A percentile compares a stretch with the other conserved stretches of the same genome.
Evolutionary conservation across 2,888 invertebrate genomes (phyloP).

Genomic region (Oxycera nigricornis): DNA sequence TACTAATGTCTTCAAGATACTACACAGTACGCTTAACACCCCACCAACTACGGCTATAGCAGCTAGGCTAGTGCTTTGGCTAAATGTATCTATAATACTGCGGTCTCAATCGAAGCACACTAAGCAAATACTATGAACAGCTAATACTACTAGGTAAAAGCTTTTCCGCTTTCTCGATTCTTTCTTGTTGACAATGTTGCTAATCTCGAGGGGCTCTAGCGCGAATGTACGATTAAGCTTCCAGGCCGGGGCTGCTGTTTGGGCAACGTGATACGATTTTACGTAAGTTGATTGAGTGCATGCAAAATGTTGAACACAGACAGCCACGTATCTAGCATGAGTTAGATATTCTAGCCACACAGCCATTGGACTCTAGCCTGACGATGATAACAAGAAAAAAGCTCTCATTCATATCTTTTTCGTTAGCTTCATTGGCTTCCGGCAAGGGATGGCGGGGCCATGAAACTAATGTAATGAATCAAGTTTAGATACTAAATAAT

Average conservation of each 20-base stretch:
- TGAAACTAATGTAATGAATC: no score
- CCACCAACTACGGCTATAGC: background rate
- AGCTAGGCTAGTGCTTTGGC: no score
- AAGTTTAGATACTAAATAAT: no score
- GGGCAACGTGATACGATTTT: background rate
- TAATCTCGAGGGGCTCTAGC: background rate
- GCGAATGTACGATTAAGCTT: background rate
- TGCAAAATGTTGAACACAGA: background rate
- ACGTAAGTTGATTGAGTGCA: background rate
- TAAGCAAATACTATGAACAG: background rate
- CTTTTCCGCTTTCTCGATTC: background rate
- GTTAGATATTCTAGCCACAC: background rate
- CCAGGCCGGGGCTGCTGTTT: background rate
- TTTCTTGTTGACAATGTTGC: background rate
- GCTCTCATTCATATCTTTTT: constrained; percentile 8
- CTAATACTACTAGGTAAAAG: background rate
- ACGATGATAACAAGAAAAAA: background rate
- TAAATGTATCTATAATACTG: no score
- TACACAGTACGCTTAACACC: background rate
- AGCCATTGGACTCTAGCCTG: background rate
- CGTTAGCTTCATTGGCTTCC: background rate
- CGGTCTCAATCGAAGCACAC: no score
- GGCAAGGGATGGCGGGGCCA: background rate
- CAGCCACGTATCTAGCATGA: background rate
- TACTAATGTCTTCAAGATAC: constrained; percentile 10